Conservation (phyloP, 2,888 invertebrate genomes). For the Watsonalla binaria region DNA sequence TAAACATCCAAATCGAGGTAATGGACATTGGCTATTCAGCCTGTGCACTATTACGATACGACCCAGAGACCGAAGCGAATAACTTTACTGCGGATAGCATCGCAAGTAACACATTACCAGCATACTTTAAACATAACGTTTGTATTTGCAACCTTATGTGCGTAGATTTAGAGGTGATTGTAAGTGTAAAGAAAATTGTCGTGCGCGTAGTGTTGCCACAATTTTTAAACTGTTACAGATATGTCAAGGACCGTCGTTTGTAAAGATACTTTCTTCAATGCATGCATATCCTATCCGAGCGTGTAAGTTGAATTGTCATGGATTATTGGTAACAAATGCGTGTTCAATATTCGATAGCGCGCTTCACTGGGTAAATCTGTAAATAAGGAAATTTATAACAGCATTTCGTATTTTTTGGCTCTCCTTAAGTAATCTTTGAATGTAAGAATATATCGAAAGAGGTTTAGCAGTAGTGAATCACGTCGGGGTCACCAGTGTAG, state of each 20-base stretch:
- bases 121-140: constrained; percentile 12
- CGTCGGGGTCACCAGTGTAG: too few species aligned
- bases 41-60: constrained; percentile 55
- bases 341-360: neutral
- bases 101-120: constrained; percentile 43
- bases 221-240: constrained; percentile 52
- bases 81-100: constrained; percentile 54
- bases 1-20: constrained; percentile 30
- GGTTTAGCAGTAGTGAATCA: too few species aligned
- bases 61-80: constrained; percentile 54
- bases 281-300: constrained; percentile 30
- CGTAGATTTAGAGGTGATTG: constrained; percentile 14
- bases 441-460: too few species aligned
- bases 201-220: constrained; percentile 43
- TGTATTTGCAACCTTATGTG: constrained; percentile 19
- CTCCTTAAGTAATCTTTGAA: too few species aligned
- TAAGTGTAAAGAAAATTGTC: constrained; percentile 13
- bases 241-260: constrained; percentile 67
- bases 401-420: too few species aligned
- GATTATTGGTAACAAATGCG: neutral
- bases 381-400: neutral
- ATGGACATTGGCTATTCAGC: constrained; percentile 58
- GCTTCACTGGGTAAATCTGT: neutral
- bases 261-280: constrained; percentile 61
- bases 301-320: constrained; percentile 9